Base-by-base conservation (phyloP, 2,113 vertebrate species). In the Dinomys branickii region DNA sequence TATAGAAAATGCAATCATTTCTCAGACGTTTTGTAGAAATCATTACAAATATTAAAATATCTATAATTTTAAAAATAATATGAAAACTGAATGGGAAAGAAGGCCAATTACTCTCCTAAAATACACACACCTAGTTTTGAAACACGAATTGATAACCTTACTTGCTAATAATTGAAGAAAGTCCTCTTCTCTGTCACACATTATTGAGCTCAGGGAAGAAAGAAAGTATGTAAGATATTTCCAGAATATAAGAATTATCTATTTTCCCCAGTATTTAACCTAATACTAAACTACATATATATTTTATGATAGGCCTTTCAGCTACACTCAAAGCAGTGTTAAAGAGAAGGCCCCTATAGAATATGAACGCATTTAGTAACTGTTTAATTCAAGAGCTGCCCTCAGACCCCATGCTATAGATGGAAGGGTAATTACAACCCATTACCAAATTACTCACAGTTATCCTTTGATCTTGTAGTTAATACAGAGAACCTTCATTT, bases 401-500 rank as follows among this genome's bases (percentile, higher is more conserved):
- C 73, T 92, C 44, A 77, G n/a, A 65, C 61, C 71, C 50, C 22
- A n/a, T 77, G 35, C 90, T 65, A 90, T 78, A 91, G 88, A 95
- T 61, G 65, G 93, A 96, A 97, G 94, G n/a, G 94, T 97, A 97
- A 97, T 97, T 97, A 97, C 38, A 97, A 88, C 90, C 95, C 92
- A 97, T 97, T 97, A 96, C 95, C 95, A 97, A 97, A 97, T 98
- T 94, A 98, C 95, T 97, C 89, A 85, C 58, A 96, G 82, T 98
- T 97, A 97, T 97, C 97, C 95, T 92, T 96, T 98, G 96, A 97
- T 98, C 97, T 97, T 94, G 61, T 78, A 94, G 92, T 96, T 98
- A 97, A 96, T 96, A 94, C 85, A 94, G 80, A 77, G 94, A 97
- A 91, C 78, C 47, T 67, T 96, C 26, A 98, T 98, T 97, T 96